Conservation (phyloP, 2,888 invertebrate genomes). For the Noctuana brunneofusca region DNA sequence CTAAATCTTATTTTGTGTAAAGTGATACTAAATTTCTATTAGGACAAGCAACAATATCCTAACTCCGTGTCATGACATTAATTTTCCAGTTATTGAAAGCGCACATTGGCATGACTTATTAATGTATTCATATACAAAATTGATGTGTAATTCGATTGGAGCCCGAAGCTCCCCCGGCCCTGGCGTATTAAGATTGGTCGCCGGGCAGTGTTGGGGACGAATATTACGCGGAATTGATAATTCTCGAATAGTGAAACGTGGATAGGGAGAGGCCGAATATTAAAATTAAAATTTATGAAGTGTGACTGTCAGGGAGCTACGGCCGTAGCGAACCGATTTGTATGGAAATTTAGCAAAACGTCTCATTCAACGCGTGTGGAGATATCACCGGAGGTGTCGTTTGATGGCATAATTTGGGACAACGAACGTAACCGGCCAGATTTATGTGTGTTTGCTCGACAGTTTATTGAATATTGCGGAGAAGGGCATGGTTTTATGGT, state of each 20-base stretch:
- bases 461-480: slow-evolving; percentile 74
- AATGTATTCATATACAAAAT: slow-evolving; percentile 33
- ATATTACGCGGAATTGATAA: slow-evolving; percentile 29
- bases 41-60: slow-evolving; percentile 12
- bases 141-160: slow-evolving; percentile 34
- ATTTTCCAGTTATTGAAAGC: slow-evolving; percentile 31
- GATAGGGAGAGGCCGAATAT: slow-evolving; percentile 55
- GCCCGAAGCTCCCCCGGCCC: slow-evolving; percentile 22
- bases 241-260: slow-evolving; percentile 44
- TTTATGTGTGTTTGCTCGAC: slow-evolving; percentile 70
- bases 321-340: slow-evolving; percentile 77
- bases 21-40: not conserved
- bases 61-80: slow-evolving; percentile 19
- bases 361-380: slow-evolving; percentile 60
- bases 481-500: slow-evolving; percentile 61
- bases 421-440: slow-evolving; percentile 70
- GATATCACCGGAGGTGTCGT: slow-evolving; percentile 56
- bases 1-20: not conserved
- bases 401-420: slow-evolving; percentile 79
- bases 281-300: slow-evolving; percentile 80
- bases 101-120: slow-evolving; percentile 32
- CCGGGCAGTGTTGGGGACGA: slow-evolving; percentile 25
- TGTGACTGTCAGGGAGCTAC: slow-evolving; percentile 57
- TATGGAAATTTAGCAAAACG: slow-evolving; percentile 74
- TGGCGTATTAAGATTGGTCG: slow-evolving; percentile 32